Conservation (phyloP, 2,797 vertebrate genomes). For the Craterocephalus amniculus region DNA sequence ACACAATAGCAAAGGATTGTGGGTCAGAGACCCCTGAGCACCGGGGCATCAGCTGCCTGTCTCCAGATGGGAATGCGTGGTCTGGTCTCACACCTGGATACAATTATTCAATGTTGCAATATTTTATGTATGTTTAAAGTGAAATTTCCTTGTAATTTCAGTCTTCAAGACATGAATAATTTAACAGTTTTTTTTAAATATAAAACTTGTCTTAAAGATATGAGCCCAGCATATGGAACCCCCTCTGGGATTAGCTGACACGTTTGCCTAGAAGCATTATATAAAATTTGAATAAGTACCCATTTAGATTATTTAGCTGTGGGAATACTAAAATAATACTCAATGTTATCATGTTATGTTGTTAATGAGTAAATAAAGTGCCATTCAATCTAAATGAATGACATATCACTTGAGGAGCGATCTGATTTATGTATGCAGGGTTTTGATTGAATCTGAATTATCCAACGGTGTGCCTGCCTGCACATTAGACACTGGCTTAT, state of each 20-base stretch:
- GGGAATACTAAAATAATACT: conserved; percentile 68
- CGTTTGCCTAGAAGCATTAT: conserved; percentile 63
- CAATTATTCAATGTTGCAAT: not conserved
- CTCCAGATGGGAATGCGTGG: conserved; percentile 40
- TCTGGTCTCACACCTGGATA: conserved; percentile 47
- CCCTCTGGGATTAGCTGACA: conserved; percentile 66
- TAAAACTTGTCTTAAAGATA: conserved; percentile 38
- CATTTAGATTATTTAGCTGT: conserved; percentile 62
- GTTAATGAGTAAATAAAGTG: conserved; percentile 62
- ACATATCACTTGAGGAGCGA: conserved; percentile 49
- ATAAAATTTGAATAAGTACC: conserved; percentile 68
- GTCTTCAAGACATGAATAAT: conserved; percentile 45
- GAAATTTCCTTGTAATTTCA: conserved; percentile 17
- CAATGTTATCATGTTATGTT: conserved; percentile 65
- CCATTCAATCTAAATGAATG: conserved; percentile 61
- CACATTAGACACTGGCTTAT: conserved; percentile 48
- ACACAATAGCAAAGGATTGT: conserved; percentile 54
- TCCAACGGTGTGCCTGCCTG: conserved; percentile 41
- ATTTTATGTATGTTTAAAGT: conserved; percentile 3
- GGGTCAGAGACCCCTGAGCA: conserved; percentile 58
- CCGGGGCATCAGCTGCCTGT: conserved; percentile 59
- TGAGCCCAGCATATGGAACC: conserved; percentile 27
- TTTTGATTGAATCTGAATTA: conserved; percentile 66
- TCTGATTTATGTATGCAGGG: conserved; percentile 53
- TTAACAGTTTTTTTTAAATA: conserved; percentile 34